Conservation (phyloP, 2,113 vertebrate species). For the Cnemophilus loriae region DNA sequence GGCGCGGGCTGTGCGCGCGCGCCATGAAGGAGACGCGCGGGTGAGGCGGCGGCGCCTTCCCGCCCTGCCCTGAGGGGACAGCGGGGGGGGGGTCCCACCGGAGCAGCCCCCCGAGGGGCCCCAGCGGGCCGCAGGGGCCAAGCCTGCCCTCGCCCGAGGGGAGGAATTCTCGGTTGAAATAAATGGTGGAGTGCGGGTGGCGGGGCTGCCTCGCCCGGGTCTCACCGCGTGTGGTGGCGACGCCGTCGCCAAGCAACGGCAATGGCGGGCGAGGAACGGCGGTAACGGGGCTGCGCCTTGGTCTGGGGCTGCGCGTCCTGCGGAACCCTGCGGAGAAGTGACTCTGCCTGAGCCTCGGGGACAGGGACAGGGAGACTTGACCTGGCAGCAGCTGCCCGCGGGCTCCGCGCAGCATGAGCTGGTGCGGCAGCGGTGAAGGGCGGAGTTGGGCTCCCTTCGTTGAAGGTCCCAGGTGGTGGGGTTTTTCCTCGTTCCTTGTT, state of each 20-base stretch:
- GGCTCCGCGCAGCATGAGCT: not conserved
- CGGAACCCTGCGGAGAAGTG: not conserved
- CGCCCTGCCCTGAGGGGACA: not conserved
- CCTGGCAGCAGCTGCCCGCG: not conserved
- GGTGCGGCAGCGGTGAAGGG: not conserved
- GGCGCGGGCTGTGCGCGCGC: not conserved
- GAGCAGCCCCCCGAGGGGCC: not conserved
- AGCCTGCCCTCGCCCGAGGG: not conserved
- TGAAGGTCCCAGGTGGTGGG: not conserved
- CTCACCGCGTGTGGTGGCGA: not conserved
- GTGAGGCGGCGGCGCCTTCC: not conserved
- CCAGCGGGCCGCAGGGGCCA: not conserved
- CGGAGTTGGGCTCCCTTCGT: not conserved
- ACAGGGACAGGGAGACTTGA: not conserved
- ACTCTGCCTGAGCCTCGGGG: not conserved
- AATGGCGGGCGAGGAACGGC: not conserved
- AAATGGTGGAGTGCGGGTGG: not conserved
- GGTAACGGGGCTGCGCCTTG: not conserved
- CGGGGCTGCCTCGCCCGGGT: not conserved
- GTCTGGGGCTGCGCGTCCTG: not conserved
- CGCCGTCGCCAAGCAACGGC: not conserved
- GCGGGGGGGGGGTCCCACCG: not conserved
- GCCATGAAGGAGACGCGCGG: slow-evolving; percentile 35
- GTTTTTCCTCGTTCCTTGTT: not conserved
- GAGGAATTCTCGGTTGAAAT: not conserved